Evolutionary conservation across 2,888 invertebrate genomes (phyloP), one percentile per base, ranked within the genome.

Genomic region (Brachyptera risi): DNA sequence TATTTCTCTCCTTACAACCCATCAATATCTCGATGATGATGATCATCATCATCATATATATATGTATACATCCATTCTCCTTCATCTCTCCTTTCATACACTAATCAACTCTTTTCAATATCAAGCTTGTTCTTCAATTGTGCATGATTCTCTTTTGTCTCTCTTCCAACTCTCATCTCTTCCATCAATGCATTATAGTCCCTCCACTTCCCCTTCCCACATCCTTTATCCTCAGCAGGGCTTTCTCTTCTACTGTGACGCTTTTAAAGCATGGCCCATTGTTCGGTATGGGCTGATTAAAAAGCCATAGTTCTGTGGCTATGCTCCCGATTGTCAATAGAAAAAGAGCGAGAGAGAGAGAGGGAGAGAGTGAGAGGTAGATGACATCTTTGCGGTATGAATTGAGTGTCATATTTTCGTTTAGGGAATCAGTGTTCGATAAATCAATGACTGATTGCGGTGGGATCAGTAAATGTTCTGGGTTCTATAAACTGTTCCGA

Each of bases 141-240:
- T 54, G 42, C 54, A 37, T 42, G 38, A 15, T 51, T 13, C 50
- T 56, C 60, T 17, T 21, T 40, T 54, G 42, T 54, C 15, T 15
- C 47, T 23, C 1, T 23, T 23, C 35, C 37, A 49, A 49, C 15
- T 50, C 13, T n/a, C 50, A 23, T 37, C 19, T 9, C 21, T 15
- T 27, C 9, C 19, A 35, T 15, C 26, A 11, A 51, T 38, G 19
- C 26, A 15, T 27, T 17, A 27, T 31, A 37, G n/a, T 47, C 51
- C n/a, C n/a, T n/a, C n/a, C n/a, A n/a, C n/a, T n/a, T n/a, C 23
- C 47, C 38, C 1, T 23, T 23, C 35, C 37, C 59, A 49, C 15
- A 49, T 17, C 21, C 50, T 35, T 37, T 11, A 3, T 35, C 24
- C 40, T 13, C 19, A 35, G 19, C 26, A 11, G 40, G 26, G 19